Conservation (phyloP, 2,113 vertebrate genomes). For the Carollia perspicillata region DNA sequence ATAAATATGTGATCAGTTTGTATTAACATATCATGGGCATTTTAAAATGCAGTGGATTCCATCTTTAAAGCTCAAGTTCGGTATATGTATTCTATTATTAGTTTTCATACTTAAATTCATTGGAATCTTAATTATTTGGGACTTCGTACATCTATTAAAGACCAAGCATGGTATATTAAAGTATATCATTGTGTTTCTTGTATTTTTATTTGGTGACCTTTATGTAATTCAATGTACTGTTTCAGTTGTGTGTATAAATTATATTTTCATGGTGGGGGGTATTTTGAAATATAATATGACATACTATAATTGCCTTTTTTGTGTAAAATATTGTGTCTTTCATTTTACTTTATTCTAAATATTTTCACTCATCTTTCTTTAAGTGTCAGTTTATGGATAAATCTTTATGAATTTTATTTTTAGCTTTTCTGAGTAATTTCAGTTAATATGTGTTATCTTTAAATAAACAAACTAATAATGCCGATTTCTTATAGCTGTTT, state of each 20-base stretch:
- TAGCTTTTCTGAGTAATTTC: not conserved
- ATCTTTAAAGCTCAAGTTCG: not conserved
- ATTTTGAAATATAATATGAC: not conserved
- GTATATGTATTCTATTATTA: not conserved
- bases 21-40: not conserved
- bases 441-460: not conserved
- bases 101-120: not conserved
- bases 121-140: not conserved
- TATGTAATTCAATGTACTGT: not conserved
- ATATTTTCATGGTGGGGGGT: not conserved
- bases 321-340: not conserved
- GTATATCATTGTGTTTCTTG: not conserved
- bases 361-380: not conserved
- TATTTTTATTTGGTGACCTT: not conserved
- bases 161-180: not conserved
- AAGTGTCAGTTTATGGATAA: not conserved
- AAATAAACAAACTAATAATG: not conserved
- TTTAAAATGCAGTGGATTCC: slow-evolving; percentile 37
- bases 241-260: not conserved
- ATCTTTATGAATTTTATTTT: not conserved
- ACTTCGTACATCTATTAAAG: not conserved
- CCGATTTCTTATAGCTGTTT: not conserved
- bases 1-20: slow-evolving; percentile 27
- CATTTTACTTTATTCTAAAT: not conserved
- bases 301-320: not conserved